These are phyloP conservation scores for Delphinapterus leucas DNA, from an alignment of 2,113 vertebrate genomes.

Conservation along the genomic window DNA sequence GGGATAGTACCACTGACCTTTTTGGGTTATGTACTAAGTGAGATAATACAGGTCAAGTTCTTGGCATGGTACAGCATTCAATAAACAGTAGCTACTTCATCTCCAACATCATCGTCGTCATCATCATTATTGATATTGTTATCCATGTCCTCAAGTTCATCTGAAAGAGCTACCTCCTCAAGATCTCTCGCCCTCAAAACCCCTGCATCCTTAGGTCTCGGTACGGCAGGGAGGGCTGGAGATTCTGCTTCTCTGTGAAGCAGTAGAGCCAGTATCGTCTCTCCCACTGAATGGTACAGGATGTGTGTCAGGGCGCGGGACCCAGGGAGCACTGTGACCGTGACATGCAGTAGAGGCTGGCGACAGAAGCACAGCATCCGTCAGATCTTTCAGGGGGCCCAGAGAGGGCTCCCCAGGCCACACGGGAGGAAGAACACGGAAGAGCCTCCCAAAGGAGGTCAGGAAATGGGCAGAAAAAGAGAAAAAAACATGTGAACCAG, in stretches of 20 bases:
- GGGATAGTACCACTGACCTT: not conserved
- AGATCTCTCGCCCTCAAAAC: not conserved
- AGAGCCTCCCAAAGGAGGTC: not conserved
- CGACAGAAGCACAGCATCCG: not conserved
- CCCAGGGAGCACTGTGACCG: rapidly evolving
- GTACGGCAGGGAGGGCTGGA: rapidly evolving
- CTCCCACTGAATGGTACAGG: rapidly evolving
- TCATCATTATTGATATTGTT: too few relatives aligned
- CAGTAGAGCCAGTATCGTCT: not conserved
- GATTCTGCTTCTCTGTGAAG: not conserved
- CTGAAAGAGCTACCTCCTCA: not conserved
- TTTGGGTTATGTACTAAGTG: not conserved
- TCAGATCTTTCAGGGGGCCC: not conserved
- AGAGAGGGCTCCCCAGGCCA: not conserved
- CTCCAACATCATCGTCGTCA: not conserved
- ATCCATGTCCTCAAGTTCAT: not conserved
- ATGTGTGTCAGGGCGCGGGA: not conserved
- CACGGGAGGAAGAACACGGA: not conserved
- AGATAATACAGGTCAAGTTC: too few relatives aligned
- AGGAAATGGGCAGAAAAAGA: not conserved
- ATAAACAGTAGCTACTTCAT: not conserved
- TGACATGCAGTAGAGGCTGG: rapidly evolving
- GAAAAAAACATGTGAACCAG: not conserved
- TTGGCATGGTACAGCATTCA: rapidly evolving
- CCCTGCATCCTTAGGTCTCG: not conserved